Base-by-base conservation (phyloP, 2,888 invertebrate genomes). In the Corbicula japonica region DNA sequence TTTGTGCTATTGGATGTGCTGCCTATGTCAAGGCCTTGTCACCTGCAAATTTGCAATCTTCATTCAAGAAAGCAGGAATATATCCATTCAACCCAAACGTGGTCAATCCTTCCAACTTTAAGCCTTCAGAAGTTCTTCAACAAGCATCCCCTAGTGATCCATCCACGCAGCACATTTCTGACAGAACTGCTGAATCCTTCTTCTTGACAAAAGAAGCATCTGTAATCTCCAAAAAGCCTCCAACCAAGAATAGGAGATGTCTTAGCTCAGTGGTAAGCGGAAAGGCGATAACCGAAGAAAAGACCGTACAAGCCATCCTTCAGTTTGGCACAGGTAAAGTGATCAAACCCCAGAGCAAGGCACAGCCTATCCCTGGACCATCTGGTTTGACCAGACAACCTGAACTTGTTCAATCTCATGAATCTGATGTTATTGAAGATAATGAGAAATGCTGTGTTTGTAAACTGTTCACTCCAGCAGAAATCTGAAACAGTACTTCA, bases 71-170 rank as follows among this genome's bases (percentile, higher is more conserved):
- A 26, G 38, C 62, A 12, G 79, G 79, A n/a, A 73, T 80, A 3
- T 72, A 58, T 34, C 83, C 80, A 0, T 73, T 62, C 46, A 74
- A 74, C 44, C n/a, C n/a, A n/a, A n/a, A n/a, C n/a, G n/a, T n/a
- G n/a, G 52, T 23, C 23, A 58, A 41, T 32, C 6, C 46, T 2
- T n/a, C 38, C 35, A 2, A 26, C 34, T 70, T 70, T 15, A 35
- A 23, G 30, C 35, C 38, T 15, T 23, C 61, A 30, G 3, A n/a
- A 34, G 50, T 38, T 30, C n/a, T n/a, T n/a, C 21, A 30, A 35
- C 26, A 56, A 26, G 30, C 18, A 10, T 18, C 12, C 15, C 21
- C 21, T 23, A 23, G 15, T 21, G 28, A 26, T 15, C 26, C 52
- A 52, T 15, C 26, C 18, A 18, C 52, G 28, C n/a, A 52, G 52